phyloP scores from a whole-genome alignment of 2,113 vertebrate species.

The Capra hircus region DNA sequence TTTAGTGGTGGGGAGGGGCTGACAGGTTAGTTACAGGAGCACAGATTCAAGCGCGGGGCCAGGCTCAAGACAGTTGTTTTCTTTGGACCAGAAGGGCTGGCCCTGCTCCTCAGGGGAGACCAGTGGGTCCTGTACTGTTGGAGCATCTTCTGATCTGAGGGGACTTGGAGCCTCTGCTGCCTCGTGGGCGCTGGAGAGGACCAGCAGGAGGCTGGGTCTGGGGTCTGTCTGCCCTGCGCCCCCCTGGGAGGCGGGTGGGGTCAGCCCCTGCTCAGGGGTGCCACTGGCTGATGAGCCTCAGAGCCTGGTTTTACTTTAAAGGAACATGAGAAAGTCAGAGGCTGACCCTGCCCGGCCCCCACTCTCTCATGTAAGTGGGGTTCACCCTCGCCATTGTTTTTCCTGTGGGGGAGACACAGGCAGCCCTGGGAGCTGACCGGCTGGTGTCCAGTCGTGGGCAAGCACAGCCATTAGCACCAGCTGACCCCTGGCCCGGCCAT shows the following conservation, averaged over 20 bases:
- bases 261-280: neutral
- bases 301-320: neutral
- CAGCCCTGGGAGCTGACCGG: rapidly evolving
- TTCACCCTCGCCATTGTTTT: too few species aligned
- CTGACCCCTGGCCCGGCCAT: rapidly evolving
- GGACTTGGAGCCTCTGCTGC: neutral
- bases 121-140: too few species aligned
- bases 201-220: neutral
- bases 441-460: neutral
- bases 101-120: neutral
- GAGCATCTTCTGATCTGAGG: neutral
- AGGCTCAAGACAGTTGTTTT: neutral
- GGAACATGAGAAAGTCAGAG: neutral
- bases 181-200: neutral
- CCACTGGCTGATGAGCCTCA: neutral
- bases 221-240: neutral
- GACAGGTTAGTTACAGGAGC: neutral
- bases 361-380: neutral
- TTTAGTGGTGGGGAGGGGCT: neutral
- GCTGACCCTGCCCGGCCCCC: rapidly evolving
- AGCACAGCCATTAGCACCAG: neutral
- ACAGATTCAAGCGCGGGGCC: rapidly evolving
- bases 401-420: neutral
- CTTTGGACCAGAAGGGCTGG: neutral
- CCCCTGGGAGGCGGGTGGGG: neutral